Evolutionary conservation across 2,888 invertebrate genomes (phyloP), one percentile per base, ranked within the genome.

Genomic region (Crocallis elinguaria): DNA sequence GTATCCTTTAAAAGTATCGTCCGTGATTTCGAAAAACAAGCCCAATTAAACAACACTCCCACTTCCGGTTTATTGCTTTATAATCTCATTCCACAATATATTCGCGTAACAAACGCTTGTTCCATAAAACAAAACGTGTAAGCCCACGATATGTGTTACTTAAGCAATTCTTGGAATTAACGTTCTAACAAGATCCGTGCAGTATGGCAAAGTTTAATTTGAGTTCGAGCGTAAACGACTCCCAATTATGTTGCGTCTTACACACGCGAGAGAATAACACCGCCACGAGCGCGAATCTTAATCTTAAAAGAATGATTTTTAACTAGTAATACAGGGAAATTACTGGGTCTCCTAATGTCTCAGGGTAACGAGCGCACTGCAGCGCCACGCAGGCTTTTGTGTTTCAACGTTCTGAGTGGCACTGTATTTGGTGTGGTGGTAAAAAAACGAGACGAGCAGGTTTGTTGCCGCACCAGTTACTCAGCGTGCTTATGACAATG

Each of bases 141-240:
- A 49, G 11, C 27, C 44, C 19, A 44, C 42, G 16, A 17, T n/a
- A 14, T 41, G 35, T 39, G 45, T 49, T 51, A 49, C 44, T 33
- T 48, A 49, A 52, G 52, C 55, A 49, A 55, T 52, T 55, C 49
- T n/a, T 30, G 30, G 49, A 30, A 49, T 55, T 45, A 55, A 49
- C 55, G 42, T 49, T 55, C 45, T 52, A 42, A 49, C 55, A 59
- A 49, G 59, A 52, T 38, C 45, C 55, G 25, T 38, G 33, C 58
- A 52, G 46, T 49, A 49, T 46, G 52, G 45, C 46, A 14, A 49
- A 56, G 55, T 55, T 59, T 59, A 55, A 59, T 55, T 52, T 46
- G 52, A 59, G 59, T 59, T 55, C 52, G 55, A 46, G 49, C 45
- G 51, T 54, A 49, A 49, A 49, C 36, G 55, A 55, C 46, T 39